Base-by-base conservation (phyloP, 2,888 invertebrate species). In the Anticlea derivata region DNA sequence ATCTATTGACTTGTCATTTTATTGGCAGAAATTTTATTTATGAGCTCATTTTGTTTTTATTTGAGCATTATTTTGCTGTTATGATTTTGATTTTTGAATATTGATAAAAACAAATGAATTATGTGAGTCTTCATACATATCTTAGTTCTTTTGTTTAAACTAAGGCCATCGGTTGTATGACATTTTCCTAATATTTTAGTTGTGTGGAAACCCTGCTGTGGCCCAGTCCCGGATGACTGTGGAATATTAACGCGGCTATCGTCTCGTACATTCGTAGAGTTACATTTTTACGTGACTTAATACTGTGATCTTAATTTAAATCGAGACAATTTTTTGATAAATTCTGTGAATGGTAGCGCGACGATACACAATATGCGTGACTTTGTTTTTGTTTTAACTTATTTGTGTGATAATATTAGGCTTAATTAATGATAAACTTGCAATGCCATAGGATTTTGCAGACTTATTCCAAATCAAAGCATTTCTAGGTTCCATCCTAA, bases 241-340 rank as follows among this genome's bases (percentile, higher is more conserved):
- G 90, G 89, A 90, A 90, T 90, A 89, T 88, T 77, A 77, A 78
- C 73, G 75, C 67, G 71, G 70, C 64, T 75, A 83, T 88, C 80
- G 83, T 86, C 83, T 54, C 78, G 78, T 80, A 65, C 78, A 81
- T 86, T 88, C 79, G 73, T 84, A 80, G 85, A 83, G 80, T 86
- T 82, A 80, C 79, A 85, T 84, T 82, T 49, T 75, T 83, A 78
- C 69, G 89, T 90, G 87, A 90, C 88, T 88, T 89, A 87, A 84
- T 83, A 84, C 90, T 90, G 90, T 90, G 90, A 90, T 90, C 87
- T 86, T 90, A 90, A 86, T 90, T 90, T 90, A 89, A 88, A 75
- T 30, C 76, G 79, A 84, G 78, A 78, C 78, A 86, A 82, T 83
- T 87, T 84, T 50, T 86, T 83, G 81, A 86, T 78, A 79, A 83